Evolutionary conservation across 30 jellyfish, hydroid and myxozoan genomes (phyloP), one percentile per base, ranked within the genome.

Genomic region (Hydractinia symbiolongicarpus): DNA sequence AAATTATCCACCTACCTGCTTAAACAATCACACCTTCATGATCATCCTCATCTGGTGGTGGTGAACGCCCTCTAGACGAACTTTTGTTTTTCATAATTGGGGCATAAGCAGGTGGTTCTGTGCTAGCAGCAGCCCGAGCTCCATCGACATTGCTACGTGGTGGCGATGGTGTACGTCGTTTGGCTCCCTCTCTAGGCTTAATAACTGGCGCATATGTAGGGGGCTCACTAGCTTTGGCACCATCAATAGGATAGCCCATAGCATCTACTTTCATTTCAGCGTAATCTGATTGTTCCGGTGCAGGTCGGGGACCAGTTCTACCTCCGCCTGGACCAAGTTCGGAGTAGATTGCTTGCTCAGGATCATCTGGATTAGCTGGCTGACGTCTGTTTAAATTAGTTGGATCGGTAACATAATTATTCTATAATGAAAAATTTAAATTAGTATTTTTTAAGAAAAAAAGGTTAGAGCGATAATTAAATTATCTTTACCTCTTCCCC

Each of bases 301-400:
- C 49, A 9, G 87, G 87, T 66, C 67, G 64, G 0, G 87, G 87
- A 14, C 87, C 87, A 1, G 81, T 66, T 15, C 87, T 52, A 9
- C 87, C 87, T 1, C 87, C 87, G 0, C 87, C 87, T 61, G 87
- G 71, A 79, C 87, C 87, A 21, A 79, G 68, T 66, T 79, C 80
- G 5, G 87, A 64, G 60, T 79, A 79, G 2, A 79, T 60, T 54
- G 54, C 54, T 69, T 79, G 87, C 30, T 79, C 81, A 1, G 87
- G 87, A 61, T 79, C 87, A 71, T 71, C 66, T 64, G 9, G 17
- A n/a, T 51, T 7, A 6, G 74, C 4, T 2, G 74, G 74, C 0
- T 44, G 74, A n/a, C 40, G 19, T 7, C 17, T 1, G 19, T 44
- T n/a, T 64, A 6, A 51, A 64, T 0, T 4, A 4, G 74, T 6